phyloP scores from a whole-genome alignment of 1,140 invertebrate species.

The Tribolium castaneum region DNA sequence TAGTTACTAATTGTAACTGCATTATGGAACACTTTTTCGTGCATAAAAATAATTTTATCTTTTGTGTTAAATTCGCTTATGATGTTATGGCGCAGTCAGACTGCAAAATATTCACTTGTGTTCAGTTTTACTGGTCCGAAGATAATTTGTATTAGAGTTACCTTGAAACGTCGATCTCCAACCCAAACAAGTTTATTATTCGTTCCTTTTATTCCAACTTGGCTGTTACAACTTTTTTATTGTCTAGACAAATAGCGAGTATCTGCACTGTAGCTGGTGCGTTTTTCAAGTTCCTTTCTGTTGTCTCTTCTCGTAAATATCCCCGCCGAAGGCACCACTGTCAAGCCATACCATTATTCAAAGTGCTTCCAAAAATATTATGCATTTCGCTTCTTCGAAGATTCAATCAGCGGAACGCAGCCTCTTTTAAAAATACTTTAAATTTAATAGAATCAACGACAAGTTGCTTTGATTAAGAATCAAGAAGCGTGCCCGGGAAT shows the following conservation, averaged over 20 bases:
- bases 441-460: constrained; percentile 34
- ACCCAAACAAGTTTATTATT: constrained; percentile 21
- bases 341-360: constrained; percentile 6
- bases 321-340: neutral
- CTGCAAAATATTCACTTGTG: neutral
- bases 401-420: constrained; percentile 26
- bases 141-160: constrained; percentile 12
- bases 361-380: constrained; percentile 18
- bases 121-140: neutral
- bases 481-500: constrained; percentile 32
- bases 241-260: constrained; percentile 21
- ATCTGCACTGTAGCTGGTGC: constrained; percentile 6
- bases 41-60: constrained; percentile 12
- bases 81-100: too few relatives aligned
- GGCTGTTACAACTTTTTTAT: constrained; percentile 10
- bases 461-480: constrained; percentile 33
- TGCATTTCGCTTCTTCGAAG: neutral
- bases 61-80: constrained; percentile 1
- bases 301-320: constrained; percentile 16
- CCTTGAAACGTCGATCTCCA: constrained; percentile 12
- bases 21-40: constrained; percentile 1
- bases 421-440: constrained; percentile 17
- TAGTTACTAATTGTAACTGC: too few relatives aligned
- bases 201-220: constrained; percentile 5
- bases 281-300: neutral